Conservation (phyloP, 2,113 vertebrate species). For the Phocoena sinus region DNA sequence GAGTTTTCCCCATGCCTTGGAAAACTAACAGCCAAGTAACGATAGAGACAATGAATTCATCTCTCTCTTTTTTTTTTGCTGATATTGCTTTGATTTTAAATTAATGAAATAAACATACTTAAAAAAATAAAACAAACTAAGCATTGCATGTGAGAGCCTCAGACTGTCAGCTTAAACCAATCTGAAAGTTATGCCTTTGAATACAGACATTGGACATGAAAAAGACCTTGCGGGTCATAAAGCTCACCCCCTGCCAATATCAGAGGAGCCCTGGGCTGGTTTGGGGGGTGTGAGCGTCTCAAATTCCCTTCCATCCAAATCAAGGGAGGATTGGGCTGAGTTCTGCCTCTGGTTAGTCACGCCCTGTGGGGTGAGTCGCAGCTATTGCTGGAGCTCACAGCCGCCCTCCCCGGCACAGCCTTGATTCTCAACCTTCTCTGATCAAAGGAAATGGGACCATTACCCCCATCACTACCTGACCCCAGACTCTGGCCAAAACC, state of each 20-base stretch:
- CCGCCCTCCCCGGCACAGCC: not conserved
- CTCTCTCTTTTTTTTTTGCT: not conserved
- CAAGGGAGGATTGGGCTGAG: slow-evolving; percentile 45
- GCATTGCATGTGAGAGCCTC: not conserved
- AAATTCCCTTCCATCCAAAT: slow-evolving; percentile 64
- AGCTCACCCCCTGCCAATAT: slow-evolving; percentile 65
- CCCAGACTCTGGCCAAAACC: not conserved
- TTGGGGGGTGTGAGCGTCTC: slow-evolving; percentile 52
- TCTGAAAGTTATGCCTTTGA: slow-evolving; percentile 50
- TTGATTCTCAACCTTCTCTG: not conserved
- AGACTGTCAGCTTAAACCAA: slow-evolving; percentile 67
- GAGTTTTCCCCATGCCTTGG: not conserved
- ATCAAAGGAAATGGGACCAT: slow-evolving; percentile 38
- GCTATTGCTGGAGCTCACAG: not conserved
- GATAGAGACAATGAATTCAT: not conserved
- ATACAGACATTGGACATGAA: slow-evolving; percentile 46
- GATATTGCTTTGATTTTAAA: slow-evolving; percentile 61
- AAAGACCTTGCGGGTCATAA: slow-evolving; percentile 61
- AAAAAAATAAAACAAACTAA: not conserved
- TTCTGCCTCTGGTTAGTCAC: slow-evolving; percentile 74
- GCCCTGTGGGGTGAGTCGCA: slow-evolving; percentile 74
- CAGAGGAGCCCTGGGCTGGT: slow-evolving; percentile 52
- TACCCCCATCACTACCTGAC: slow-evolving; percentile 34
- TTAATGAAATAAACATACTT: slow-evolving; percentile 50
- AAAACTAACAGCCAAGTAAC: slow-evolving; percentile 17